Base-by-base conservation (phyloP, 2,888 invertebrate genomes). In the Eremobia ochroleuca region DNA sequence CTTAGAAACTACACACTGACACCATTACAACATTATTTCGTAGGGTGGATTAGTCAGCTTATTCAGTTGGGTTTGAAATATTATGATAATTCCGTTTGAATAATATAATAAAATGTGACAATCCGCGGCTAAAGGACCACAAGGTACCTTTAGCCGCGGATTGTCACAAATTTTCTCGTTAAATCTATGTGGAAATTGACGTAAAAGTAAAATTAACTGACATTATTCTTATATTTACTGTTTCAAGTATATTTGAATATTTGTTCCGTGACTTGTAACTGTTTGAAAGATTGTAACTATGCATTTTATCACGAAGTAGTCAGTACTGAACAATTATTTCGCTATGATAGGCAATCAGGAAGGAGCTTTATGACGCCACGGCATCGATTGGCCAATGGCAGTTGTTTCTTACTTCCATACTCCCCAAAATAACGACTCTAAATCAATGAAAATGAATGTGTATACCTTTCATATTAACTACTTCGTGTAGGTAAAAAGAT, bases 21-120 rank as follows among this genome's bases (percentile, higher is more conserved):
- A 15, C 61, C 62, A 40, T 73, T 37, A 28, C 25, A 25, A 58
- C 15, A 25, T 71, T 34, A 13, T n/a, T 81, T 78, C 76, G 67
- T 81, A 62, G 31, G 49, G n/a, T 74, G 52, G 40, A 62, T 34
- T 58, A 28, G 0, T 81, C 82, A 55, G 83, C 83, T 83, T 86
- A 61, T 68, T 83, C 52, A 64, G 83, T 83, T 83, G 86, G 86
- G 86, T 86, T 71, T 64, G 28, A 40, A 71, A 70, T 61, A 34
- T 49, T 58, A n/a, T 43, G 6, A 52, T 37, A 21, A 25, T 49
- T 81, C 15, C 2, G 62, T 81, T 76, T 49, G n/a, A 65, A 25
- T 59, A 31, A 58, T 58, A 6, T 61, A 65, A 65, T 40, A 0
- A n/a, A n/a, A n/a, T n/a, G n/a, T n/a, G n/a, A n/a, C n/a, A n/a